Conservation (phyloP, 2,888 invertebrate species). For the Spodoptera exigua region DNA sequence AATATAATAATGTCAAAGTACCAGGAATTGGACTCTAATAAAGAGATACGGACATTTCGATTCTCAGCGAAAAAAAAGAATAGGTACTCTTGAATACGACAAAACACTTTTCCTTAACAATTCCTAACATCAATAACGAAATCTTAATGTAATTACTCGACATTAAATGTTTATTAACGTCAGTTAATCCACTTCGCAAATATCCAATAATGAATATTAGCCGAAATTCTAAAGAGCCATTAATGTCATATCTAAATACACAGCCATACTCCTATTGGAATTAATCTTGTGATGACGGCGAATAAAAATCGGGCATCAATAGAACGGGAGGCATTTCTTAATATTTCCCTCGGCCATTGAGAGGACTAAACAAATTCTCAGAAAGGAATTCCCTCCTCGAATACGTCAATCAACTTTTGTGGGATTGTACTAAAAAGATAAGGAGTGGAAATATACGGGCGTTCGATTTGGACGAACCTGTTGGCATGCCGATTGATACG, state of each 20-base stretch:
- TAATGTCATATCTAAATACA: constrained; percentile 54
- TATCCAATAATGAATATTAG: constrained; percentile 56
- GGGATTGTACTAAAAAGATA: constrained; percentile 76
- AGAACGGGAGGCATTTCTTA: constrained; percentile 70
- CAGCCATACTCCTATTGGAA: constrained; percentile 55
- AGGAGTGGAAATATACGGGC: constrained; percentile 53
- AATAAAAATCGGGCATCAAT: constrained; percentile 69
- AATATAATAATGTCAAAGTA: no score
- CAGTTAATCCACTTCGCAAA: constrained; percentile 51
- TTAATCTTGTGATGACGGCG: constrained; percentile 68
- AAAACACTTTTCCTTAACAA: constrained; percentile 10
- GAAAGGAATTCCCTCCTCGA: constrained; percentile 76
- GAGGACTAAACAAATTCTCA: constrained; percentile 80
- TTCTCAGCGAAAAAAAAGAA: background rate
- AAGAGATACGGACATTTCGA: background rate
- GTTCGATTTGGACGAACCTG: constrained; percentile 12
- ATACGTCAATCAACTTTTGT: constrained; percentile 83
- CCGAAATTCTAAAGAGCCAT: constrained; percentile 55
- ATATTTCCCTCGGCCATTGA: constrained; percentile 74
- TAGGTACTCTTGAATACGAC: constrained; percentile 9
- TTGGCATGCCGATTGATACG: no score
- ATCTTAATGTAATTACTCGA: constrained; percentile 40
- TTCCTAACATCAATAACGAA: constrained; percentile 25
- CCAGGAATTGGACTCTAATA: no score
- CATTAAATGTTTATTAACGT: constrained; percentile 45